Evolutionary conservation across 2,113 vertebrate species (phyloP), one percentile per base, ranked within the genome.

Genomic region (Saccopteryx bilineata): DNA sequence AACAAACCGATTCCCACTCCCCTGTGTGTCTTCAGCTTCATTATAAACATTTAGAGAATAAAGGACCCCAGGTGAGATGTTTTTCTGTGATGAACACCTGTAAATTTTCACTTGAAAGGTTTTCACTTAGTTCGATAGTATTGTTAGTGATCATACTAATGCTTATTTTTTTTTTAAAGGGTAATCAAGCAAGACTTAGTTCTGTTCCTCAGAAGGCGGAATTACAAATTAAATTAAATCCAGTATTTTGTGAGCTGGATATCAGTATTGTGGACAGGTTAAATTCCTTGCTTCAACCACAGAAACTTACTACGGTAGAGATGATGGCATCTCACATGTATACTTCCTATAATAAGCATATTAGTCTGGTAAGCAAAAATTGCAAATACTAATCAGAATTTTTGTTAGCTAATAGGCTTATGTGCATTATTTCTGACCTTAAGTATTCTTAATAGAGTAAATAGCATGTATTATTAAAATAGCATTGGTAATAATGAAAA

Each of bases 251-350:
- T 78, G 99, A 99, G 96, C 97, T 99, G 97, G 99, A 99, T 97
- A 99, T 99, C 97, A 99, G 99, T 98, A 99, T 99, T 66, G 99
- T 99, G 66, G 99, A 99, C 97, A 99, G 99, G 91, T 99, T 99
- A 69, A 99, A 99, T 98, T 99, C 99, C 1, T 98, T 99, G 90
- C 99, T 99, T 90, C 99, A 99, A 58, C 99, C 99, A 7, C 99
- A 99, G 94, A 99, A 99, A 97, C 98, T 99, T 89, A 98, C 98
- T 72, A 99, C 99, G 4, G 99, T 99, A 5, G 99, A 99, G 96
- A 99, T 99, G 98, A 99, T 99, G 99, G 98, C 99, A 9, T 99
- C 99, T 48, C 99, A 99, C 96, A 99, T 99, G 99, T 99, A 99
- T 92, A 99, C 99, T 7, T 99, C 99, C 50, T 99, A 99, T 93